Conservation (phyloP, 2,888 invertebrate species). For the Tenthredo mesomela region DNA sequence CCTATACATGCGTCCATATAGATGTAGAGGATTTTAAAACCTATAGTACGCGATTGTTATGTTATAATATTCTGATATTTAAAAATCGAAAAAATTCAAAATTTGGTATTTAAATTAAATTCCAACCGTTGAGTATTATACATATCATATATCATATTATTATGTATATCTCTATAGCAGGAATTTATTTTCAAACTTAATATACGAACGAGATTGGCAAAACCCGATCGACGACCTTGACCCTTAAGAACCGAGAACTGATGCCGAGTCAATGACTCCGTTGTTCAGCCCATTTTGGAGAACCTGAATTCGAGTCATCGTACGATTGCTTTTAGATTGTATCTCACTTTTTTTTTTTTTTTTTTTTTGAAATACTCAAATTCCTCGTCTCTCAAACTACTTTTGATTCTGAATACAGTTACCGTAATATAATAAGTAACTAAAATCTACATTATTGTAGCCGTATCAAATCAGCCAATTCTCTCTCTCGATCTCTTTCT, state of each 20-base stretch:
- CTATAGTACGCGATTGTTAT: background rate
- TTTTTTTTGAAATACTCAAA: background rate
- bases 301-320: constrained; percentile 43
- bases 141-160: background rate
- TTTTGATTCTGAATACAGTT: background rate
- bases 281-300: constrained; percentile 26
- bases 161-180: background rate
- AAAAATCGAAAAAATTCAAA: background rate
- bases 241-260: constrained; percentile 4
- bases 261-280: constrained; percentile 41
- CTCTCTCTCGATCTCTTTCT: background rate
- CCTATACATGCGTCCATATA: background rate
- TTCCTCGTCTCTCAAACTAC: background rate
- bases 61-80: background rate
- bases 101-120: background rate
- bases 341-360: background rate
- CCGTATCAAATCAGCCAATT: background rate
- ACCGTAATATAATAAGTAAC: background rate
- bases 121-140: background rate
- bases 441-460: background rate
- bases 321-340: constrained; percentile 32
- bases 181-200: background rate
- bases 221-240: constrained; percentile 42
- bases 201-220: constrained; percentile 18
- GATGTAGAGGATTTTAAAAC: too few relatives aligned